Conservation (phyloP, 64 coral and sea anemone genomes). For the Montipora sp. region DNA sequence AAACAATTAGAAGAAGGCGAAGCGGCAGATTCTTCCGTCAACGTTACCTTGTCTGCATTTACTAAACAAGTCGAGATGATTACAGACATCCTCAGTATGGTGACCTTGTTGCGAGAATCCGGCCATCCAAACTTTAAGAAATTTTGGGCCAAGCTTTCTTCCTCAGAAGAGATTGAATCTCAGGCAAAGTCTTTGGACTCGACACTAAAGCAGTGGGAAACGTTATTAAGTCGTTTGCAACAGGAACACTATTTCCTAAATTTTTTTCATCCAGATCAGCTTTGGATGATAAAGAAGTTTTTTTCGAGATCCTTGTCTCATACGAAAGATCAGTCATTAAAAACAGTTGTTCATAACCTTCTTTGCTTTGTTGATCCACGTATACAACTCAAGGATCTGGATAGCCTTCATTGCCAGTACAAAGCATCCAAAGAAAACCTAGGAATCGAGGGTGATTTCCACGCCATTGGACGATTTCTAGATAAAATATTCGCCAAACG, state of each 20-base stretch:
- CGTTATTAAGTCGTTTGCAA: slow-evolving; percentile 25
- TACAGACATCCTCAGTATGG: slow-evolving; percentile 61
- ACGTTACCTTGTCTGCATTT: slow-evolving; percentile 19
- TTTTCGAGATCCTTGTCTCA: slow-evolving; percentile 3
- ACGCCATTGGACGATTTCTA: slow-evolving; percentile 52
- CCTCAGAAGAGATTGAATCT: slow-evolving; percentile 55
- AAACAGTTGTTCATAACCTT: slow-evolving; percentile 39
- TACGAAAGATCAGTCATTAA: not conserved
- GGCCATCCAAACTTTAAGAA: slow-evolving; percentile 57
- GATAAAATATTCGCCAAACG: slow-evolving; percentile 52
- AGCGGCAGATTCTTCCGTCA: not conserved
- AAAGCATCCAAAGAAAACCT: slow-evolving; percentile 34
- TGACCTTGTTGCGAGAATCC: slow-evolving; percentile 55
- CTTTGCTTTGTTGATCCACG: slow-evolving; percentile 69
- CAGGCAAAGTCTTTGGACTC: slow-evolving; percentile 9
- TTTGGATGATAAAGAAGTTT: slow-evolving; percentile 53
- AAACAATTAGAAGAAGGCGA: not conserved
- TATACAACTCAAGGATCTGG: slow-evolving; percentile 40
- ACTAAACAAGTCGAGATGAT: slow-evolving; percentile 78
- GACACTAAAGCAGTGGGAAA: slow-evolving; percentile 51
- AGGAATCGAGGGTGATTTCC: slow-evolving; percentile 54
- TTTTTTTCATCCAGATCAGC: slow-evolving; percentile 84
- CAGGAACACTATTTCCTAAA: slow-evolving; percentile 78
- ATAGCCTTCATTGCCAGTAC: slow-evolving; percentile 24
- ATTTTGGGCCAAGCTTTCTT: slow-evolving; percentile 47